Conservation (phyloP, 2,888 invertebrate species). For the Tenodera sinensis region DNA sequence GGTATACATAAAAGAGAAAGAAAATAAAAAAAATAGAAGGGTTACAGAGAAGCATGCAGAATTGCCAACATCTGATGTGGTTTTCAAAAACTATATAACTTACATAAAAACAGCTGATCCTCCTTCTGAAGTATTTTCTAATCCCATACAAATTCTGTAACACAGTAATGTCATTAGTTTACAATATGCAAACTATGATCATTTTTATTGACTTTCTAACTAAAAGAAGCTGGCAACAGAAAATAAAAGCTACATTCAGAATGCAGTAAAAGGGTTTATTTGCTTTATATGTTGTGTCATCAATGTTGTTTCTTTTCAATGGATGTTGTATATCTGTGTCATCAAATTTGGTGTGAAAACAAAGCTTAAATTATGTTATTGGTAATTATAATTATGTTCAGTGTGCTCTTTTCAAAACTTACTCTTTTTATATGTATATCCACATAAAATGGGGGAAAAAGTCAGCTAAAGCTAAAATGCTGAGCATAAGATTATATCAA, state of each 20-base stretch:
- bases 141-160: no score
- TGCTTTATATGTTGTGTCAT: neutral
- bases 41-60: no score
- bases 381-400: neutral
- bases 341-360: neutral
- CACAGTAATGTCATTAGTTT: no score
- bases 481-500: no score
- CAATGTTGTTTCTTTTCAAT: neutral
- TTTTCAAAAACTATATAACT: no score
- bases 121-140: no score
- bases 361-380: neutral
- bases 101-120: no score
- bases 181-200: no score
- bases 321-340: neutral
- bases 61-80: no score
- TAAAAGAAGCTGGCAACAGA: neutral
- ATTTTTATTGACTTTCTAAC: neutral
- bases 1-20: no score
- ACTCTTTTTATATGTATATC: neutral
- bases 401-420: neutral
- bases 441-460: neutral
- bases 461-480: no score
- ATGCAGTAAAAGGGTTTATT: neutral
- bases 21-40: no score
- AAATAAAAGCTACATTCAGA: neutral